phyloP scores from a whole-genome alignment of 2,888 invertebrate species.

The Cheiracanthium punctorium region DNA sequence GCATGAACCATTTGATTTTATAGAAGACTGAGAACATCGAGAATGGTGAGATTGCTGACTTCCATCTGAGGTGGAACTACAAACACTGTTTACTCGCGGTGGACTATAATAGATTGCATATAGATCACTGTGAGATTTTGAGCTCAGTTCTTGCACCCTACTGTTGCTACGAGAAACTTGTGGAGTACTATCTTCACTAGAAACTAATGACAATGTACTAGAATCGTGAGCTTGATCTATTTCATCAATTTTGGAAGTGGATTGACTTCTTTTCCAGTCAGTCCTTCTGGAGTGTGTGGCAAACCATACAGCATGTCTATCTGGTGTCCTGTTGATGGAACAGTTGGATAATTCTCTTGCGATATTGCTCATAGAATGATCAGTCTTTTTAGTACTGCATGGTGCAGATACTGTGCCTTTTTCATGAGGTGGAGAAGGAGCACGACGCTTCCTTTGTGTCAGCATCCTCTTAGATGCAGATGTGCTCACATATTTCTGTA shows the following conservation, averaged over 20 bases:
- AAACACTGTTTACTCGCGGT: constrained; percentile 71
- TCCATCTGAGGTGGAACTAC: constrained; percentile 70
- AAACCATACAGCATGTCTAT: constrained; percentile 68
- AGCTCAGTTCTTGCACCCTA: constrained; percentile 72
- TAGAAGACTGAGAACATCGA: constrained; percentile 50
- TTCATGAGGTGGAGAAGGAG: constrained; percentile 73
- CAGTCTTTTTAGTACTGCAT: constrained; percentile 48
- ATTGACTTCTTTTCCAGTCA: constrained; percentile 73
- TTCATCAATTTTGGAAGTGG: constrained; percentile 75
- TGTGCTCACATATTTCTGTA: constrained; percentile 54
- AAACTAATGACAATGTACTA: constrained; percentile 75
- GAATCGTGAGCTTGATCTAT: constrained; percentile 76
- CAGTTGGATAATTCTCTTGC: constrained; percentile 25
- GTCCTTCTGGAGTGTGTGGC: constrained; percentile 58
- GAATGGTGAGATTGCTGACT: constrained; percentile 67
- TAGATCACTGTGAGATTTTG: constrained; percentile 60
- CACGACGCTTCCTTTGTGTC: constrained; percentile 74
- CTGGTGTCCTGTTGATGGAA: constrained; percentile 31
- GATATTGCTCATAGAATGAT: constrained; percentile 25
- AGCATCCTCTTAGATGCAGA: constrained; percentile 72
- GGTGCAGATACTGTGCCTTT: constrained; percentile 51
- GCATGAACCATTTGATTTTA: constrained; percentile 45
- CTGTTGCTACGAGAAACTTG: constrained; percentile 78
- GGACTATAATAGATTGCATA: constrained; percentile 66
- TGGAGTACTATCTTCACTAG: constrained; percentile 78